A percentile compares a stretch with the other conserved stretches of the same genome.
Evolutionary conservation across 1,140 invertebrate genomes (phyloP).

Genomic region (Drosophila neocordata): DNA sequence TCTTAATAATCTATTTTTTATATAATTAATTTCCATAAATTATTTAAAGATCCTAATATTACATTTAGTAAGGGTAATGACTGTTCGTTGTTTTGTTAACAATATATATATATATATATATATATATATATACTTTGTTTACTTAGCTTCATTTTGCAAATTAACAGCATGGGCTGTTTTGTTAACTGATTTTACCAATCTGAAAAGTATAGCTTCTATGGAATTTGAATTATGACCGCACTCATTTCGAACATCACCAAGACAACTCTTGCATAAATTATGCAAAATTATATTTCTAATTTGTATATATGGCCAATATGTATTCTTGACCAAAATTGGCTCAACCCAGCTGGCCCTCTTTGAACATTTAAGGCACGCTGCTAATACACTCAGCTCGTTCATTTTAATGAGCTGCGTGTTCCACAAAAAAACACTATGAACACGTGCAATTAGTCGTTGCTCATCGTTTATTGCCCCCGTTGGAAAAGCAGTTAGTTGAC

Average conservation of each 20-base stretch:
- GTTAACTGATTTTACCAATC: conserved; percentile 17
- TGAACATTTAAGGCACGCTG: conserved; percentile 32
- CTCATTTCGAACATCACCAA: conserved; percentile 41
- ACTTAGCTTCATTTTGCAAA: conserved; percentile 6
- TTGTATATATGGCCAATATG: conserved; percentile 28
- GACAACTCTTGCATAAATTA: conserved; percentile 66
- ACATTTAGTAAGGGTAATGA: conserved; percentile 17
- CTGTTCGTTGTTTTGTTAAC: background rate
- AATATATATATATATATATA: background rate
- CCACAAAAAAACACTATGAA: conserved; percentile 32
- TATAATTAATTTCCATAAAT: no score
- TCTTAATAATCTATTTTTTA: no score
- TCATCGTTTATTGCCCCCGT: conserved; percentile 34
- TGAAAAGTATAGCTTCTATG: conserved; percentile 24
- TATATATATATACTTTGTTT: background rate
- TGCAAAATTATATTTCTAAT: conserved; percentile 53
- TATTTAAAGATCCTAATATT: no score
- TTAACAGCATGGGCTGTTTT: conserved; percentile 35
- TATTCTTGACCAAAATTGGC: conserved; percentile 50
- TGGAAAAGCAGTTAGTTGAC: conserved; percentile 56
- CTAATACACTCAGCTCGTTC: conserved; percentile 13
- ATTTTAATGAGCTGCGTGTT: conserved; percentile 9
- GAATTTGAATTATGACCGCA: conserved; percentile 34
- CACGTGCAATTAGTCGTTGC: conserved; percentile 47
- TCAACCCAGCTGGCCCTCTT: conserved; percentile 18